phyloP scores from a whole-genome alignment of 2,113 vertebrate genomes.

The Cavia porcellus region DNA sequence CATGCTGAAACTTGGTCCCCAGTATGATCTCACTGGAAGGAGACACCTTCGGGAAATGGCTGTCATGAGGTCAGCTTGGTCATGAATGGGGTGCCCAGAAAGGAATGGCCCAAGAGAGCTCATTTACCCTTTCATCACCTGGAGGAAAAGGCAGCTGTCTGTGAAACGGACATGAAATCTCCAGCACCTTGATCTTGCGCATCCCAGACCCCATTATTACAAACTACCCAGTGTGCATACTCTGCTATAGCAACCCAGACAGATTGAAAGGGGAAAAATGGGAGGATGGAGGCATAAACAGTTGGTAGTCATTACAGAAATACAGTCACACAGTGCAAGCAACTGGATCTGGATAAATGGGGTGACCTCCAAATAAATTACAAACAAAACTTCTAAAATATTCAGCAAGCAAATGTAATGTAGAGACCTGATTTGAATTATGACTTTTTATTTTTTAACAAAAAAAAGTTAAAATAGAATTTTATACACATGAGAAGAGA shows the following conservation, averaged over 20 bases:
- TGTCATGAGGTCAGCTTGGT: background rate
- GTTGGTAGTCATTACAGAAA: background rate
- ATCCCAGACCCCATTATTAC: background rate
- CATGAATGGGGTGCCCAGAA: background rate
- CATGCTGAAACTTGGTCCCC: background rate
- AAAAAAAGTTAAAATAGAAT: background rate
- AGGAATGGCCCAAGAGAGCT: too few species aligned
- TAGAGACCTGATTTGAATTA: background rate
- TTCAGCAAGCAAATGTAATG: background rate
- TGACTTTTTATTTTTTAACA: background rate
- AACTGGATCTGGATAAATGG: background rate
- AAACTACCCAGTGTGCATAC: too few species aligned
- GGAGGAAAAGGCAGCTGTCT: background rate
- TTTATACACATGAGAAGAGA: background rate
- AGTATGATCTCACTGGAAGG: too few species aligned
- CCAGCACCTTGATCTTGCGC: background rate
- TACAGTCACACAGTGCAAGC: background rate
- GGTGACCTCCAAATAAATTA: background rate
- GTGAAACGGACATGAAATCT: background rate
- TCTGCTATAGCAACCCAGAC: background rate
- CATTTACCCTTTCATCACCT: background rate
- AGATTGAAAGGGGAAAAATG: background rate
- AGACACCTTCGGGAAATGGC: background rate
- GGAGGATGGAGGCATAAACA: background rate
- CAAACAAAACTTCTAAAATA: too few species aligned